Conservation (phyloP, 1,140 invertebrate genomes). For the Brachionus rotundiformis region DNA sequence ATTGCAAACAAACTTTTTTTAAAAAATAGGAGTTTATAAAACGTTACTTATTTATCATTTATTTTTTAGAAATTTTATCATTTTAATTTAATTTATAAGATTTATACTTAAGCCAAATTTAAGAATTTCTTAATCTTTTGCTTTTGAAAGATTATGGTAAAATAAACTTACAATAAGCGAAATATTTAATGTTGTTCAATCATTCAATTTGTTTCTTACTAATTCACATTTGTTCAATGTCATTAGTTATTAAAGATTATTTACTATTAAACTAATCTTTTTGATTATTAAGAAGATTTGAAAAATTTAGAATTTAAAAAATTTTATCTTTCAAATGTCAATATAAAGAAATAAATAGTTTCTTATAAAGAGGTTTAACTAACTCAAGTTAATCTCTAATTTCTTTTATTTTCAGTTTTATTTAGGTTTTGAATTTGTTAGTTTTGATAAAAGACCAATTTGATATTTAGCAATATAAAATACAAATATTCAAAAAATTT, state of each 20-base stretch:
- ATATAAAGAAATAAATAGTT: conserved; percentile 11
- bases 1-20: no score
- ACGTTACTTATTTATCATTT: no score
- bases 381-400: conserved; percentile 33
- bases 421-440: background rate
- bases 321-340: conserved; percentile 44
- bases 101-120: background rate
- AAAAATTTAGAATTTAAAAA: conserved; percentile 32
- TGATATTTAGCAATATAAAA: conserved; percentile 20
- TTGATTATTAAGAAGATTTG: conserved; percentile 31
- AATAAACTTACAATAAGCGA: background rate
- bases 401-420: conserved; percentile 30
- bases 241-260: background rate
- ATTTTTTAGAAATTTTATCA: no score
- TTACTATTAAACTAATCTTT: background rate
- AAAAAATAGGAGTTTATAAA: no score
- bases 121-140: background rate
- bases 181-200: no score
- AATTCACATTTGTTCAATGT: background rate
- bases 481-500: conserved; percentile 7
- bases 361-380: conserved; percentile 6
- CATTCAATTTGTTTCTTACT: background rate
- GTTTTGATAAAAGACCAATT: background rate
- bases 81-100: background rate
- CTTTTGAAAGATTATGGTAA: background rate